Evolutionary conservation across 2,888 invertebrate species (phyloP).

Genomic region (Drosophila niveifrons): DNA sequence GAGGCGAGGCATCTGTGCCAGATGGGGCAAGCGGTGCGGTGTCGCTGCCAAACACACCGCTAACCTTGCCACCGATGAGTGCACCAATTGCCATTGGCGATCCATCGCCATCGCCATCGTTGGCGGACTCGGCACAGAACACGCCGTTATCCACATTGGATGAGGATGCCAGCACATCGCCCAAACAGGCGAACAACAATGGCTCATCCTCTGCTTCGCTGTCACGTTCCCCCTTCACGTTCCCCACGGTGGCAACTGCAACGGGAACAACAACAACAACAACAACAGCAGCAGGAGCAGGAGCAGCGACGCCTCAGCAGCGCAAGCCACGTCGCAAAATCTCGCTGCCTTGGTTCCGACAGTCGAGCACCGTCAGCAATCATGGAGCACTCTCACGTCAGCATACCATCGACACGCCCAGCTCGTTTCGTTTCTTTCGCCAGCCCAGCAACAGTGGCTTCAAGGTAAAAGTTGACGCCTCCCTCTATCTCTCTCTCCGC

Average conservation of each 20-base stretch:
- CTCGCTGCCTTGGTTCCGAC: conserved; percentile 95
- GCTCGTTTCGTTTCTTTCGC: conserved; percentile 92
- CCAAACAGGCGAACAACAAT: conserved; percentile 47
- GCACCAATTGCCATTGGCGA: conserved; percentile 70
- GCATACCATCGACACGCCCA: conserved; percentile 96
- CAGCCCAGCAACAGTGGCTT: conserved; percentile 85
- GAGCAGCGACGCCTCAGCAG: conserved; percentile 84
- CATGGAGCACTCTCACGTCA: conserved; percentile 92
- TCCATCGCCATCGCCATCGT: conserved; percentile 73
- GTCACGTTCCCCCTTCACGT: conserved; percentile 71
- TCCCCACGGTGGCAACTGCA: conserved; percentile 61
- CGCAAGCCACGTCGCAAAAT: conserved; percentile 93
- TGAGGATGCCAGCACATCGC: conserved; percentile 69
- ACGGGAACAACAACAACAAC: conserved; percentile 75
- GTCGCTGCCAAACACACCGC: conserved; percentile 69
- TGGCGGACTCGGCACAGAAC: conserved; percentile 68
- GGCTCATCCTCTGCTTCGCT: conserved; percentile 41
- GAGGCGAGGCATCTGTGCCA: conserved; percentile 35
- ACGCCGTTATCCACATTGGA: conserved; percentile 70
- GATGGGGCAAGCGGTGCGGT: conserved; percentile 21
- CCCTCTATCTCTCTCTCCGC: no score
- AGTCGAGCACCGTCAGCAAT: conserved; percentile 88
- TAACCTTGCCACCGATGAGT: conserved; percentile 57
- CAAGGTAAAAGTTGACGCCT: conserved; percentile 82
- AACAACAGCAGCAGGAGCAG: no score